These are phyloP conservation scores for Tetranychus piercei DNA, from an alignment of 2,888 invertebrate genomes.

Conservation along the genomic window DNA sequence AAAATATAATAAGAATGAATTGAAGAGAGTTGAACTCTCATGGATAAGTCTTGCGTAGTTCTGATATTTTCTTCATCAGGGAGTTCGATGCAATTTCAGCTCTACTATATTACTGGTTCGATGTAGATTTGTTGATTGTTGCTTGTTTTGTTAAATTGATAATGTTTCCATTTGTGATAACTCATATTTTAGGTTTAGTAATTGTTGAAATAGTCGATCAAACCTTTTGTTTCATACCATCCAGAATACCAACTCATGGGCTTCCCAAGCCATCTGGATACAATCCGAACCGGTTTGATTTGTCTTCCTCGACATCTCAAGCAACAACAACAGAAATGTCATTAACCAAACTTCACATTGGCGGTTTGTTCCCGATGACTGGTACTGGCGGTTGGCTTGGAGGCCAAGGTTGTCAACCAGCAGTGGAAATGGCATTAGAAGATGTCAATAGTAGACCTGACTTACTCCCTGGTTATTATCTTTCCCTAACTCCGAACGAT, in stretches of 20 bases:
- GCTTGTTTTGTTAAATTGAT: background rate
- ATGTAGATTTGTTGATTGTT: background rate
- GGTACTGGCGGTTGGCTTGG: conserved; percentile 49
- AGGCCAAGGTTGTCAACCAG: conserved; percentile 77
- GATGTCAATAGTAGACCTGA: conserved; percentile 79
- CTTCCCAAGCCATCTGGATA: background rate
- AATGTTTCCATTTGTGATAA: background rate
- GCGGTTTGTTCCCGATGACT: conserved; percentile 91
- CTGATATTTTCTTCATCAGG: background rate
- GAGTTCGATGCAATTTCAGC: background rate
- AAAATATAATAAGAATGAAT: no score
- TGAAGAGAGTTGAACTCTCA: no score
- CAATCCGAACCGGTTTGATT: background rate
- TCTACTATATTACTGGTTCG: background rate
- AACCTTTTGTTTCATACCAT: background rate
- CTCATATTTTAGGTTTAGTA: background rate
- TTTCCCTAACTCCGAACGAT: conserved; percentile 82
- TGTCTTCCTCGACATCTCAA: background rate
- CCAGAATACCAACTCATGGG: background rate
- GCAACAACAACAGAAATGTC: background rate
- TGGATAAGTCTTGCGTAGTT: background rate
- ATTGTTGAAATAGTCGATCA: background rate
- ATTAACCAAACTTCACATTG: conserved; percentile 48
- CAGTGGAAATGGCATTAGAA: conserved; percentile 60
- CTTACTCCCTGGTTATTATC: conserved; percentile 70